These are phyloP conservation scores for Entosphenus tridentatus DNA, from an alignment of 2,113 vertebrate species.

Conservation along the genomic window DNA sequence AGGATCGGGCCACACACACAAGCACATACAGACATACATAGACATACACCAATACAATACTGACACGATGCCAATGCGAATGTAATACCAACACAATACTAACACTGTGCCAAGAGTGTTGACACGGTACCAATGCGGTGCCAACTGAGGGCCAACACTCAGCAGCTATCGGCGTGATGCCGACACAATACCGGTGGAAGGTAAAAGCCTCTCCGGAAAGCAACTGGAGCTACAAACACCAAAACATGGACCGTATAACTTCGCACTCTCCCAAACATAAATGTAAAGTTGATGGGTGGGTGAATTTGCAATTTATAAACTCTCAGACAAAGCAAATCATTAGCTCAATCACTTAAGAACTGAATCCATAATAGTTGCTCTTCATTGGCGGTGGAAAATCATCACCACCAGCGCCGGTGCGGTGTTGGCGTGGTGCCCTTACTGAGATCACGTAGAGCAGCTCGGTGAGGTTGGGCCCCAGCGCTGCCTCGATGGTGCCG, in stretches of 20 bases:
- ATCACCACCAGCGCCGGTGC: background rate
- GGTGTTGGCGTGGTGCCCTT: conserved; percentile 8
- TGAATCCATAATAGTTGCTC: background rate
- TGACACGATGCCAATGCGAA: background rate
- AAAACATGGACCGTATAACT: too few species aligned
- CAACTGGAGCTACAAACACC: conserved; percentile 18
- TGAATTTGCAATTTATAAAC: too few species aligned
- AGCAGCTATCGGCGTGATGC: conserved; percentile 28
- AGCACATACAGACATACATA: background rate
- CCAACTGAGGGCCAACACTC: conserved; percentile 28
- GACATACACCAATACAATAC: background rate
- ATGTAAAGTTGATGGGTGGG: too few species aligned
- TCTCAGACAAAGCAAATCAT: too few species aligned
- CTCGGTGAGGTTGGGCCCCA: conserved; percentile 23
- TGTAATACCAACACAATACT: background rate
- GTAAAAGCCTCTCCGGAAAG: conserved; percentile 23
- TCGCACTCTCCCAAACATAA: too few species aligned
- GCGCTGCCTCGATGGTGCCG: conserved; percentile 18
- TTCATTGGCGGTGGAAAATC: background rate
- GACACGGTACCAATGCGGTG: background rate
- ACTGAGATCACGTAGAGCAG: conserved; percentile 27
- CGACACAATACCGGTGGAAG: conserved; percentile 20
- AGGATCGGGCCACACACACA: background rate
- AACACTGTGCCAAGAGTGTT: too few species aligned
- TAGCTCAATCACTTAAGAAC: conserved; percentile 16